phyloP scores from a whole-genome alignment of 2,888 invertebrate genomes.

The Criorhina ranunculi region DNA sequence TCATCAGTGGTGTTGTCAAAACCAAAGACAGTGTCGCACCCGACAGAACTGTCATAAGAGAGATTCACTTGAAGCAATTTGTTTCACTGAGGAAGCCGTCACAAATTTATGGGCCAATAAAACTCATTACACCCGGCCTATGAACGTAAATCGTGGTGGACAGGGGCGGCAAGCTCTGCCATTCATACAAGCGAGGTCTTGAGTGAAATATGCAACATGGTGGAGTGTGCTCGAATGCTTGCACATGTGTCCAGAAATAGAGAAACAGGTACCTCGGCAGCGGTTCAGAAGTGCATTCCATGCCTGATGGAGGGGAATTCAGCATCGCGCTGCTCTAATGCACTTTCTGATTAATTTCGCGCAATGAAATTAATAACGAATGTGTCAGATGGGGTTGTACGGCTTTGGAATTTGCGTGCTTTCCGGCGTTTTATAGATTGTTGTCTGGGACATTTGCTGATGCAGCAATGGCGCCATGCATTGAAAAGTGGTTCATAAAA shows the following conservation, averaged over 20 bases:
- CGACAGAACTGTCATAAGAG: slow-evolving; percentile 45
- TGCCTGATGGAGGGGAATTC: slow-evolving; percentile 54
- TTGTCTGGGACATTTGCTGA: slow-evolving; percentile 45
- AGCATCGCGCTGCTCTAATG: slow-evolving; percentile 46
- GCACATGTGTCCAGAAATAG: slow-evolving; percentile 68
- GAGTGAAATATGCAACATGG: slow-evolving; percentile 49
- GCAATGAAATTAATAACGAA: slow-evolving; percentile 70
- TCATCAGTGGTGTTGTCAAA: slow-evolving; percentile 42
- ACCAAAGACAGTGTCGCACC: slow-evolving; percentile 34
- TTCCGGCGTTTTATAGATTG: slow-evolving; percentile 61
- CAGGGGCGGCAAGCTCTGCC: slow-evolving; percentile 26
- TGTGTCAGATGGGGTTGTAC: slow-evolving; percentile 49
- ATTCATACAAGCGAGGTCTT: slow-evolving; percentile 55
- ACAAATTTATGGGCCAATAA: slow-evolving; percentile 67
- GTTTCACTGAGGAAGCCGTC: slow-evolving; percentile 38
- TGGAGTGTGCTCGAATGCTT: slow-evolving; percentile 33
- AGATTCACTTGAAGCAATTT: slow-evolving; percentile 56
- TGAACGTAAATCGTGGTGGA: slow-evolving; percentile 28
- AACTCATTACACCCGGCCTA: slow-evolving; percentile 52
- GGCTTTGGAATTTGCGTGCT: slow-evolving; percentile 48
- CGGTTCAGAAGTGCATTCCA: slow-evolving; percentile 59
- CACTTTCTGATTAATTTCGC: slow-evolving; percentile 64
- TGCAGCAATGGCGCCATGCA: slow-evolving; percentile 29
- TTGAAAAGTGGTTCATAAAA: background rate
- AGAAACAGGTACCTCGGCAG: slow-evolving; percentile 56